Conservation (phyloP, 1,140 invertebrate genomes). For the Armadillidium nasatum region DNA sequence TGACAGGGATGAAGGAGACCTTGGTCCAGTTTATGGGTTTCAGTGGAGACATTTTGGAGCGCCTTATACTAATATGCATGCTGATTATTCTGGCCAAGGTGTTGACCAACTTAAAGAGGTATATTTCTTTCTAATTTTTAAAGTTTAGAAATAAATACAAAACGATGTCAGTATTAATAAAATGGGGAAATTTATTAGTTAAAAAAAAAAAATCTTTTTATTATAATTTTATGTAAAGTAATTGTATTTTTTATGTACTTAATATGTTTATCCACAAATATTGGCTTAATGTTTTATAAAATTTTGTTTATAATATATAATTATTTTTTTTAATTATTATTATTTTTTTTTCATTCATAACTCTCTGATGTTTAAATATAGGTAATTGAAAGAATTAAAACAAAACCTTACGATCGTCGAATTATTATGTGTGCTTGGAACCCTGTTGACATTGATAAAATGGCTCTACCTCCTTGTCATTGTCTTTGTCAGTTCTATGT, state of each 20-base stretch:
- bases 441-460: conserved; percentile 76
- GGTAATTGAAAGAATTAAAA: conserved; percentile 72
- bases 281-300: too few relatives aligned
- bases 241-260: too few relatives aligned
- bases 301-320: too few relatives aligned
- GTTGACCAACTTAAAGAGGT: conserved; percentile 73
- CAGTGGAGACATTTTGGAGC: conserved; percentile 99
- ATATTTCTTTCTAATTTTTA: too few relatives aligned
- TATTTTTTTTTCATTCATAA: too few relatives aligned
- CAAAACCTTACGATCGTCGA: conserved; percentile 73
- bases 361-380: background rate
- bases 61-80: conserved; percentile 75
- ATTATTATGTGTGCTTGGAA: conserved; percentile 97
- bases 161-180: too few relatives aligned
- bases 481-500: conserved; percentile 94
- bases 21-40: conserved; percentile 98
- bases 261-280: too few relatives aligned
- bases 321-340: too few relatives aligned
- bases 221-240: too few relatives aligned
- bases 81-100: conserved; percentile 78
- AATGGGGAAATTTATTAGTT: too few relatives aligned
- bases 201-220: too few relatives aligned
- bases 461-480: conserved; percentile 98
- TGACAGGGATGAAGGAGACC: conserved; percentile 86
- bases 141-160: too few relatives aligned